Evolutionary conservation across 1,140 invertebrate species (phyloP).

Genomic region (Trachymyrmex septentrionalis): DNA sequence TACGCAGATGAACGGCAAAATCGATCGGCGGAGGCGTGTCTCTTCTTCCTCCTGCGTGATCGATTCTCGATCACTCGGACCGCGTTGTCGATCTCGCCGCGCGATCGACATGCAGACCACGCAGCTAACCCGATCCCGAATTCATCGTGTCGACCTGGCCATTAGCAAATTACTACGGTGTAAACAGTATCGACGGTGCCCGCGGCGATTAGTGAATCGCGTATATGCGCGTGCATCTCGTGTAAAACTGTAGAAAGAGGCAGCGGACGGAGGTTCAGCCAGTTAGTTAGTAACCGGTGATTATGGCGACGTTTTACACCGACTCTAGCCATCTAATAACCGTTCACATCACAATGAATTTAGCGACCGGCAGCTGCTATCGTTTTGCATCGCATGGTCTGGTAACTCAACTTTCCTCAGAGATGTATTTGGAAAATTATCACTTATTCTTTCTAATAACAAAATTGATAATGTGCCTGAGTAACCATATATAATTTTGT

Average conservation of each 20-base stretch:
- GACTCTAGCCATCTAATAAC: conserved; percentile 84
- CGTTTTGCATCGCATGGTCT: background rate
- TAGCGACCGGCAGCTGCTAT: conserved; percentile 73
- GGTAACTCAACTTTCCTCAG: background rate
- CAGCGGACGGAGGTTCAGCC: conserved; percentile 64
- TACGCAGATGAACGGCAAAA: conserved; percentile 61
- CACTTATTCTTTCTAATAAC: background rate
- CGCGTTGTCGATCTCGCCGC: conserved; percentile 68
- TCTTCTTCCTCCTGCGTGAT: conserved; percentile 57
- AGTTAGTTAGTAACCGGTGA: conserved; percentile 84
- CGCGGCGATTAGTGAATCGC: conserved; percentile 55
- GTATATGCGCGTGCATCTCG: conserved; percentile 60
- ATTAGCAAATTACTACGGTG: conserved; percentile 86
- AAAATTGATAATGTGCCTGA: background rate
- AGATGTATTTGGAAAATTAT: conserved; percentile 2
- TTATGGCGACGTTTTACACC: conserved; percentile 83
- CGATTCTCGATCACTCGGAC: conserved; percentile 62
- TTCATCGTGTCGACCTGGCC: conserved; percentile 81
- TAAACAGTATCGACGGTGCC: conserved; percentile 84
- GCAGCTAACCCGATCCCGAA: conserved; percentile 78
- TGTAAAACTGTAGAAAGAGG: conserved; percentile 57
- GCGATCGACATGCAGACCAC: conserved; percentile 79
- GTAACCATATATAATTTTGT: background rate
- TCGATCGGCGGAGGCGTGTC: conserved; percentile 66
- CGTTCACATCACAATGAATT: conserved; percentile 82